Conservation (phyloP, 1,140 invertebrate species). For the silkworm (Bombyx mori) region DNA sequence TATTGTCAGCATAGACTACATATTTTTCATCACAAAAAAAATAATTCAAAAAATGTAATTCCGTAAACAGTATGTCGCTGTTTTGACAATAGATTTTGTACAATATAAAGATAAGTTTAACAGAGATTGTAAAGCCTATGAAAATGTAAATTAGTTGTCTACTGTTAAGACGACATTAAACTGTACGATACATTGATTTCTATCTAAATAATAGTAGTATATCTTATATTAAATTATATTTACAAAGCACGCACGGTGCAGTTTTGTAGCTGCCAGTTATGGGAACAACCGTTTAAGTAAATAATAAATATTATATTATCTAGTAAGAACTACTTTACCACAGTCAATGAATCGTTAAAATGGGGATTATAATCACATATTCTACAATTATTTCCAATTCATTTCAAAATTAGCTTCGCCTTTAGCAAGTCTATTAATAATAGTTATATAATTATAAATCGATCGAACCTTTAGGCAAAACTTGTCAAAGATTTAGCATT, state of each 20-base stretch:
- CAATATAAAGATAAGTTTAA: no score
- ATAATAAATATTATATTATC: constrained; percentile 14
- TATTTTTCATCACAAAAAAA: neutral
- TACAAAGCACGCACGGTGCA: constrained; percentile 57
- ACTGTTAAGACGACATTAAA: no score
- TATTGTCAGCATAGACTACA: constrained; percentile 53
- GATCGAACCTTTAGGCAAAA: no score
- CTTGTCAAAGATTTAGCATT: no score
- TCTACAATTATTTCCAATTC: constrained; percentile 49
- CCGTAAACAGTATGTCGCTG: neutral
- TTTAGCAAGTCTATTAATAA: no score
- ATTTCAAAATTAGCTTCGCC: no score
- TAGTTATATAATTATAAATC: no score
- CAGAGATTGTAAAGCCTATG: no score
- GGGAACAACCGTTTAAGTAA: constrained; percentile 35
- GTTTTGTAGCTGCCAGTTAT: constrained; percentile 54
- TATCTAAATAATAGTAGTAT: constrained; percentile 48
- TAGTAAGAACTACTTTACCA: constrained; percentile 15
- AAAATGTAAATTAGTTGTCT: no score
- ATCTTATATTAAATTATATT: constrained; percentile 56
- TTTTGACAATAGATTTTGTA: no score
- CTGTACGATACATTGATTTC: constrained; percentile 18
- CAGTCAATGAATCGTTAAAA: constrained; percentile 29
- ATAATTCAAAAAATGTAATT: constrained; percentile 3
- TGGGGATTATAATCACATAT: constrained; percentile 63